Evolutionary conservation across 2,113 vertebrate genomes (phyloP).

Genomic region (Alligator sinensis): DNA sequence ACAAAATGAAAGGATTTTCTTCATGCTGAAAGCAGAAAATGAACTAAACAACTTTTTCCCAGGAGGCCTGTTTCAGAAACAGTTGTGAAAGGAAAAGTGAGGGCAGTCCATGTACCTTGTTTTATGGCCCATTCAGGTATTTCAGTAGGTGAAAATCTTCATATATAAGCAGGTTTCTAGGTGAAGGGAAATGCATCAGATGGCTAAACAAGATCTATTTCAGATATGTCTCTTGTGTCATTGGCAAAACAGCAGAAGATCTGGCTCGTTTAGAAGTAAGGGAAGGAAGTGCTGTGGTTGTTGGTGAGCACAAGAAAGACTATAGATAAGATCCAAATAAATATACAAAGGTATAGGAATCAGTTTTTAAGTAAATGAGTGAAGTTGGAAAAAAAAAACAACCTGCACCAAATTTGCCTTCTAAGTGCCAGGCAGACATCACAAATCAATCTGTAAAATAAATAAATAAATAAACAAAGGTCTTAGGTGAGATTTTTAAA

Average conservation of each 20-base stretch:
- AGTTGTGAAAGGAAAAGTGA: neutral
- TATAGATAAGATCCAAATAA: neutral
- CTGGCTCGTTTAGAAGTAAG: neutral
- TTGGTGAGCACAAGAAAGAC: neutral
- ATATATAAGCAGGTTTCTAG: neutral
- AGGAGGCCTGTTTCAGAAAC: neutral
- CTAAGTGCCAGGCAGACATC: neutral
- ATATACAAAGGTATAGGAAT: neutral
- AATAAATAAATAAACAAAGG: neutral
- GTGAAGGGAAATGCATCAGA: neutral
- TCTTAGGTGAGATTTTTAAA: neutral
- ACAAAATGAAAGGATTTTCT: slow-evolving; percentile 44
- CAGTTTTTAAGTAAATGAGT: neutral
- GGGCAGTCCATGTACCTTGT: neutral
- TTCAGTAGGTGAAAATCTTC: neutral
- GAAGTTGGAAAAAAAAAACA: neutral
- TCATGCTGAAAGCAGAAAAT: slow-evolving; percentile 22
- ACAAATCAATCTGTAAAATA: neutral
- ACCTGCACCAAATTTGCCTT: neutral
- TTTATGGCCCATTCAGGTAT: neutral
- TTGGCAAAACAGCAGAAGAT: neutral
- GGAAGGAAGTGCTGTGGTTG: neutral
- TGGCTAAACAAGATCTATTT: neutral
- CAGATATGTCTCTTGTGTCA: neutral
- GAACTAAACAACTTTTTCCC: slow-evolving; percentile 16